Evolutionary conservation across 37 sponge, comb jelly and placozoan genomes (phyloP).

Genomic region (Chondrilla cf. caribensis): DNA sequence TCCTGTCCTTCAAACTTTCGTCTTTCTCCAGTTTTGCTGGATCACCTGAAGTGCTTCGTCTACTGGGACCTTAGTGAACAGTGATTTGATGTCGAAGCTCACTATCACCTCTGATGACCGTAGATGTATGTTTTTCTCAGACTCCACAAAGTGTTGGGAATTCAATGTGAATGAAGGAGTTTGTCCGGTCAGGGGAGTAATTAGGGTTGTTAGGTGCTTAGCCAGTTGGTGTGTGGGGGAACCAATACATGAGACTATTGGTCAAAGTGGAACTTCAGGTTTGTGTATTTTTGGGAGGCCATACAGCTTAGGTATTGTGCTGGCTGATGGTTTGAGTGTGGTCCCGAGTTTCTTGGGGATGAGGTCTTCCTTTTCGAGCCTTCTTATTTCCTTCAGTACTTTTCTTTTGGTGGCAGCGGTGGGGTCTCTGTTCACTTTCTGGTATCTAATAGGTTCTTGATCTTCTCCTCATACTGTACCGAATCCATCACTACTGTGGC

Average conservation of each 20-base stretch:
- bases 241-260: slow-evolving; percentile 7
- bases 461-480: too few species aligned
- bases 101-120: not conserved
- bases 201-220: not conserved
- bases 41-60: not conserved
- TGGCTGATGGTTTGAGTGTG: not conserved
- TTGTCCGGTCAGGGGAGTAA: not conserved
- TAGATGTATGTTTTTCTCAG: not conserved
- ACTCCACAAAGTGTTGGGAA: slow-evolving; percentile 4
- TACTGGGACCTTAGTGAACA: slow-evolving; percentile 5
- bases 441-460: too few species aligned
- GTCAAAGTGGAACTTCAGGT: not conserved
- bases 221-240: not conserved
- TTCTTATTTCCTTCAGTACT: too few species aligned
- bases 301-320: not conserved
- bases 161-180: not conserved
- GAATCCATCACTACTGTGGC: too few species aligned
- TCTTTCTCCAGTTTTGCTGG: not conserved
- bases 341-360: not conserved
- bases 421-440: not conserved
- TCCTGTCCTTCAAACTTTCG: not conserved
- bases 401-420: not conserved
- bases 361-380: not conserved
- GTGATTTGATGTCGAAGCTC: not conserved
- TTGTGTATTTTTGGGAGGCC: slow-evolving; percentile 9